phyloP scores from a whole-genome alignment of 2,888 invertebrate species.

The Dioctria linearis region DNA sequence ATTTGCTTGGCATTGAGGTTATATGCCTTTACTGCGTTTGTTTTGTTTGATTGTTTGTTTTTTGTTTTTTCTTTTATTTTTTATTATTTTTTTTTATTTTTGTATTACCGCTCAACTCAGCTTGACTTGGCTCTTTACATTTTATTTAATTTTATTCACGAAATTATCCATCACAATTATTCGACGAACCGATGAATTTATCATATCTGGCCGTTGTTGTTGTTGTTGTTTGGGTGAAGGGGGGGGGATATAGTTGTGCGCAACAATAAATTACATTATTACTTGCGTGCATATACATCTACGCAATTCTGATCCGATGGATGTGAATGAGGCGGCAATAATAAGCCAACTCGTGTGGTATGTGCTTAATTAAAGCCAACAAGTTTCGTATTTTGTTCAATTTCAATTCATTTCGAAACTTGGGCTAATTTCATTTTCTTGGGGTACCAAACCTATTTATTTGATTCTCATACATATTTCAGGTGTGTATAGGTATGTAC shows the following conservation, averaged over 20 bases:
- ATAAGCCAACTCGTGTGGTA: constrained; percentile 25
- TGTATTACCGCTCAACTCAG: not conserved
- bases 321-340: constrained; percentile 36
- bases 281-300: constrained; percentile 9
- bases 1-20: constrained; percentile 41
- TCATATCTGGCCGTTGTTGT: not conserved
- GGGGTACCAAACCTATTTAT: not conserved
- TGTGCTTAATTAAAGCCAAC: constrained; percentile 39
- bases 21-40: constrained; percentile 37
- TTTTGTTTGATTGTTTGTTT: constrained; percentile 26
- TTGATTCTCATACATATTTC: not conserved
- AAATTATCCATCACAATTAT: not conserved
- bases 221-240: not conserved
- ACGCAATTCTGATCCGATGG: not conserved
- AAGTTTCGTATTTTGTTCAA: constrained; percentile 20
- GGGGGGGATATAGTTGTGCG: not conserved
- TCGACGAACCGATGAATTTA: not conserved
- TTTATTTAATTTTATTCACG: not conserved
- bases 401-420: constrained; percentile 7
- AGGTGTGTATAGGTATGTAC: not conserved
- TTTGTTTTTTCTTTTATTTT: not conserved
- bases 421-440: not conserved
- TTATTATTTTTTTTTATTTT: not conserved
- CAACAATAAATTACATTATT: constrained; percentile 38
- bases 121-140: not conserved